phyloP scores from a whole-genome alignment of 2,888 invertebrate genomes.

The Meteorus cinctellus region DNA sequence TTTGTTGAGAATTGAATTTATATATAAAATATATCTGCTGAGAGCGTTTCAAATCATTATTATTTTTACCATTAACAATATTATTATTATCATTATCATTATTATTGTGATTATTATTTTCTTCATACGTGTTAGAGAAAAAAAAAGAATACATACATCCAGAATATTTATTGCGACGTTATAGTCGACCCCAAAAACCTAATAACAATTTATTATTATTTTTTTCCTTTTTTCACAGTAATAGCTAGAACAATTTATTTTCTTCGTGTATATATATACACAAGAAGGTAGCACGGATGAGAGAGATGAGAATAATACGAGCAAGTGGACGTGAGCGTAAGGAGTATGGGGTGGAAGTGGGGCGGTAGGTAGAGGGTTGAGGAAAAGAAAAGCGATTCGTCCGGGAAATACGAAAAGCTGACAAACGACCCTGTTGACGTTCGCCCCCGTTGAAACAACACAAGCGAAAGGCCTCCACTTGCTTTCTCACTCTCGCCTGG shows the following conservation, averaged over 20 bases:
- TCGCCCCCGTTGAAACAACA: conserved; percentile 67
- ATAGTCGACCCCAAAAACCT: conserved; percentile 44
- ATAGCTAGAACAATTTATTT: conserved; percentile 56
- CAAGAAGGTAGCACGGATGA: conserved; percentile 43
- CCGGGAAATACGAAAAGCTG: conserved; percentile 60
- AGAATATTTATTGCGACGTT: conserved; percentile 48
- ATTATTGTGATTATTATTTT: conserved; percentile 16
- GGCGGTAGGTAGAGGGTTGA: conserved; percentile 18
- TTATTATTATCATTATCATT: background rate
- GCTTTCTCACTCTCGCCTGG: conserved; percentile 50
- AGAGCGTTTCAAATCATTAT: background rate
- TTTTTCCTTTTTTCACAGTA: conserved; percentile 46
- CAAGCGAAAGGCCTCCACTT: conserved; percentile 52
- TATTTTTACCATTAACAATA: background rate
- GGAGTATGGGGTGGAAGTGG: conserved; percentile 23
- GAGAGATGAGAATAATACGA: conserved; percentile 14
- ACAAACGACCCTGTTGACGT: conserved; percentile 70
- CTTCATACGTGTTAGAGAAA: background rate
- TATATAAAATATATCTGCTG: background rate
- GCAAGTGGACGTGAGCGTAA: conserved; percentile 41
- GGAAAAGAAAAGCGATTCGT: conserved; percentile 53
- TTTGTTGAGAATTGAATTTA: background rate
- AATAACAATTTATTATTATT: conserved; percentile 54
- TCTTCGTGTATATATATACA: conserved; percentile 43
- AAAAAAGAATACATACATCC: background rate